Base-by-base conservation (phyloP, 1,140 invertebrate genomes). In the Cydia amplana region DNA sequence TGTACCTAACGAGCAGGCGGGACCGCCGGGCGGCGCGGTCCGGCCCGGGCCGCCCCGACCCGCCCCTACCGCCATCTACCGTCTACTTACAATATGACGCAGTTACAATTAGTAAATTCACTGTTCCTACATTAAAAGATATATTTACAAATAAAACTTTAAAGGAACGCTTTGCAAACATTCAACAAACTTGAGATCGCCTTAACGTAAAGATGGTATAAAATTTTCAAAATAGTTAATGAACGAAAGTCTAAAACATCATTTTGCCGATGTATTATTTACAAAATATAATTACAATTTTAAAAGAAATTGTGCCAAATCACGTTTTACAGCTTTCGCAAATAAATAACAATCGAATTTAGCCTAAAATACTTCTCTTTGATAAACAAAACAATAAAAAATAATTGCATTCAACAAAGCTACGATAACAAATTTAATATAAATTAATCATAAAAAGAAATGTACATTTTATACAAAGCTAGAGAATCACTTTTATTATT, bases 111-210 rank as follows among this genome's bases (percentile, higher is more conserved):
- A 91, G 83, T 90, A 88, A 90, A 92, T 89, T 90, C 89, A 91
- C 85, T 88, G 90, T 90, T 83, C 88, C 89, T 92, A 92, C 85
- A 86, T 86, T 89, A 88, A 87, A 91, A 82, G 81, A 89, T 87
- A 92, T 92, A 92, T 91, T 90, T 92, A 92, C 91, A 92, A 91
- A 92, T 92, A 92, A 92, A 92, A 91, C 89, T 91, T 92, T 92
- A 91, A 92, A 92, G 90, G 91, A 92, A 92, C 91, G 91, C 91
- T 92, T 92, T 91, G 91, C 88, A 92, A 92, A 92, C 90, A 92
- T 92, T 91, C 90, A 92, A 91, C 90, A 92, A 91, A 92, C 88
- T 91, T 93, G 90, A 93, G 91, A 93, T 93, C 91, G 89, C 91
- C 90, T 91, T 92, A 91, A 91, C 86, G 86, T 92, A 92, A 89